Percentiles rank a stretch among this genome's conserved stretches.
Conservation (phyloP, 1,140 invertebrate species). For the Carposina sasakii region DNA sequence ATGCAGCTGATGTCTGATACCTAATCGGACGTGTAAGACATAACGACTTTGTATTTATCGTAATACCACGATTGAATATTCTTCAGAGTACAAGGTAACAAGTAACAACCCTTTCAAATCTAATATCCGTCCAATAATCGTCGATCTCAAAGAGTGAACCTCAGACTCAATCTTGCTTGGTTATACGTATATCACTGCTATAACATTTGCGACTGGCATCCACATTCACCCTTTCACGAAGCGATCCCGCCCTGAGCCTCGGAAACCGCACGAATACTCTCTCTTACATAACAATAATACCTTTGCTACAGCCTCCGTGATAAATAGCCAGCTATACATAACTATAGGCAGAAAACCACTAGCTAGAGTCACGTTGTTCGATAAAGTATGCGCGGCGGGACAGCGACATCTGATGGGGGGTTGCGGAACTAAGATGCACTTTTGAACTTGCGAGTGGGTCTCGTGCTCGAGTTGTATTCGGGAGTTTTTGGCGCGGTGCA, state of each 20-base stretch:
- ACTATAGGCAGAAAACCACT: conserved; percentile 7
- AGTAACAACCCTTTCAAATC: too few species aligned
- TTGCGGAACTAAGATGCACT: conserved; percentile 20
- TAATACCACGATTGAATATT: too few species aligned
- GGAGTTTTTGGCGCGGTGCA: conserved; percentile 9
- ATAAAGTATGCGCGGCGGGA: conserved; percentile 42
- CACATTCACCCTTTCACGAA: conserved; percentile 58
- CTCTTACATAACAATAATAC: conserved; percentile 69
- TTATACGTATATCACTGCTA: conserved; percentile 48
- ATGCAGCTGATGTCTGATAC: too few species aligned
- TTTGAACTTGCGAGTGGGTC: too few species aligned
- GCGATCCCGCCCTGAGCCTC: conserved; percentile 41
- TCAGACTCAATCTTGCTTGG: too few species aligned
- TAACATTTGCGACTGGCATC: conserved; percentile 44
- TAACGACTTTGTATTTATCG: too few species aligned
- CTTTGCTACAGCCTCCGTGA: conserved; percentile 58
- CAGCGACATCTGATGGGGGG: conserved; percentile 59
- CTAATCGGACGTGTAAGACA: too few species aligned
- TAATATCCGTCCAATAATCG: too few species aligned
- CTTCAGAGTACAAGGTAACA: too few species aligned
- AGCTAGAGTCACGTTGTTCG: conserved; percentile 63
- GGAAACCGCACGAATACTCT: conserved; percentile 60
- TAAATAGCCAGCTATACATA: conserved; percentile 40
- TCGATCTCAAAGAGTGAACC: too few species aligned
- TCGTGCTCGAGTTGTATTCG: conserved; percentile 22